These are phyloP conservation scores for Perodicticus potto DNA, from an alignment of 2,797 vertebrate species.

Conservation along the genomic window DNA sequence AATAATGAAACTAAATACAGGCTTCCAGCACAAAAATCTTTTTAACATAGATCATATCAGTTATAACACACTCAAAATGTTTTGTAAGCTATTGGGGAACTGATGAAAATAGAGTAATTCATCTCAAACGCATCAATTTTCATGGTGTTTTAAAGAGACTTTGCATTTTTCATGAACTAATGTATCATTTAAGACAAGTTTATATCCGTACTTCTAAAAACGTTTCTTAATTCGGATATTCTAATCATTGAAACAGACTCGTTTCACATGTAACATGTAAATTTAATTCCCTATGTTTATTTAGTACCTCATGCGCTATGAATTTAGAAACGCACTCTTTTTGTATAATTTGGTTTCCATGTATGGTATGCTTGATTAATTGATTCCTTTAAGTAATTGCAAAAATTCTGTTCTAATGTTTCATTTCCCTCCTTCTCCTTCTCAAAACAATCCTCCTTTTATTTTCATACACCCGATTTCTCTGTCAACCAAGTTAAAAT, in stretches of 20 bases:
- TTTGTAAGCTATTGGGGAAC: background rate
- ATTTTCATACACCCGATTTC: background rate
- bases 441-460: background rate
- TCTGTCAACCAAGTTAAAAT: background rate
- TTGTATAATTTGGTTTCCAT: background rate
- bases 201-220: background rate
- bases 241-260: background rate
- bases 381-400: background rate
- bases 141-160: background rate
- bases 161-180: background rate
- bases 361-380: background rate
- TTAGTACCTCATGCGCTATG: background rate
- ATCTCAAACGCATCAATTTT: background rate
- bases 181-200: conserved; percentile 11
- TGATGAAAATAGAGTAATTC: background rate
- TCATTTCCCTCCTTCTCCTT: background rate
- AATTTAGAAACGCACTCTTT: background rate
- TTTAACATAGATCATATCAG: background rate
- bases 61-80: background rate
- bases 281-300: background rate
- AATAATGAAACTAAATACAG: background rate
- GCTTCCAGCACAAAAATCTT: background rate
- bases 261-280: background rate
- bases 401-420: background rate
- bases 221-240: conserved; percentile 13